Evolutionary conservation across 1,140 invertebrate genomes (phyloP).

Genomic region (Drosophila busckii): DNA sequence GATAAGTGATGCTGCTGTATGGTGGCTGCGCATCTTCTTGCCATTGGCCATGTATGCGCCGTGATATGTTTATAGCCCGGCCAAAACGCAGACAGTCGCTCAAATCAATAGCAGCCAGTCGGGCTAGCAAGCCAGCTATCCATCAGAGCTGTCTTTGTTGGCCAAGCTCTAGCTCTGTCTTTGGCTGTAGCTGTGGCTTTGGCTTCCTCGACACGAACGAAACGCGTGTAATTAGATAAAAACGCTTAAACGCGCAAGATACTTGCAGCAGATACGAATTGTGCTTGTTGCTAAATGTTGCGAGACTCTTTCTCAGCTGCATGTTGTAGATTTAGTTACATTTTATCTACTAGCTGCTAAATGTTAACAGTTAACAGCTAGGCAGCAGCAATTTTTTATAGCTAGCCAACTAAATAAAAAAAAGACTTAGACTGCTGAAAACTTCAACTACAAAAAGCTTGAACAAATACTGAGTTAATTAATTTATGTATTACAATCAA

Average conservation of each 20-base stretch:
- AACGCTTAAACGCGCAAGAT: conserved; percentile 54
- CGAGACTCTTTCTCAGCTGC: conserved; percentile 2
- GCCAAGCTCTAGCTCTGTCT: neutral
- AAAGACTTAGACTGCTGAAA: no score
- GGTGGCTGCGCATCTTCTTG: conserved; percentile 15
- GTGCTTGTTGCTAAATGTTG: conserved; percentile 4
- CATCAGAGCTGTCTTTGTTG: neutral
- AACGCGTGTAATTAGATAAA: conserved; percentile 66
- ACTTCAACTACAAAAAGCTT: no score
- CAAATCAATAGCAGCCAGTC: neutral
- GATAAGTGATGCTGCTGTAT: conserved; percentile 49
- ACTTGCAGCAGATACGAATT: conserved; percentile 19
- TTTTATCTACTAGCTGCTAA: conserved; percentile 1
- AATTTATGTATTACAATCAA: no score
- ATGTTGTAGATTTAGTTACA: conserved; percentile 18
- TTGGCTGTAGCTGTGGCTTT: neutral
- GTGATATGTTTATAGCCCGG: conserved; percentile 59
- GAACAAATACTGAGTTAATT: no score
- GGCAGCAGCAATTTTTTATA: neutral
- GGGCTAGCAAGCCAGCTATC: neutral
- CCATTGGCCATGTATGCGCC: conserved; percentile 25
- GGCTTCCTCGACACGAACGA: conserved; percentile 30
- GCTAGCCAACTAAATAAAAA: no score
- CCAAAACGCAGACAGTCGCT: conserved; percentile 6
- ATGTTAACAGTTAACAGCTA: no score